phyloP scores from a whole-genome alignment of 2,888 invertebrate genomes.

The Proisotoma minuta region DNA sequence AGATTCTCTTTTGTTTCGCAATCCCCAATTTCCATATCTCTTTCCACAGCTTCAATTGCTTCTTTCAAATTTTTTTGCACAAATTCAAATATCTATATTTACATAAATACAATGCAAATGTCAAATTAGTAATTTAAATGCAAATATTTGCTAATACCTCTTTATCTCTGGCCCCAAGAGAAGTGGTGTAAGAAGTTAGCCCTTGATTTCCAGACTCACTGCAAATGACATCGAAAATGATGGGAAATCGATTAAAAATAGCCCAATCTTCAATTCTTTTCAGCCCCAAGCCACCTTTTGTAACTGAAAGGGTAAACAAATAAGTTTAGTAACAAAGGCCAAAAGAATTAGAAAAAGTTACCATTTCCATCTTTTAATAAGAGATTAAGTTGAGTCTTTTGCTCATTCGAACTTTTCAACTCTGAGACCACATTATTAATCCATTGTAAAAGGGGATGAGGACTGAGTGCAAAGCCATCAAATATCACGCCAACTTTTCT shows the following conservation, averaged over 20 bases:
- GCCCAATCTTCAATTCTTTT: slow-evolving; percentile 34
- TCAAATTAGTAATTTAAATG: background rate
- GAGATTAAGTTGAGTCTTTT: slow-evolving; percentile 32
- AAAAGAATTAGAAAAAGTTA: slow-evolving; percentile 15
- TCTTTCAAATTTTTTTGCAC: background rate
- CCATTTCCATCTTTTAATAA: slow-evolving; percentile 47
- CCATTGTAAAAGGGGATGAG: slow-evolving; percentile 34
- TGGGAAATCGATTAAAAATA: slow-evolving; percentile 31
- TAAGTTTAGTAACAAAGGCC: background rate
- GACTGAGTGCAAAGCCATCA: slow-evolving; percentile 40
- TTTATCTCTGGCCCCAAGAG: background rate
- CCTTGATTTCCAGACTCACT: background rate
- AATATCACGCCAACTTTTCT: slow-evolving; percentile 41
- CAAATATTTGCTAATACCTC: slow-evolving; percentile 10
- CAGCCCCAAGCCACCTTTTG: slow-evolving; percentile 33
- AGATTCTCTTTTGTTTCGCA: slow-evolving; percentile 12
- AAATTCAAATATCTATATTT: slow-evolving; percentile 9
- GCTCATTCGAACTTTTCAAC: slow-evolving; percentile 17
- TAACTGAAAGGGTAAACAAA: slow-evolving; percentile 31
- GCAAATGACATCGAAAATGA: slow-evolving; percentile 39
- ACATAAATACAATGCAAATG: background rate
- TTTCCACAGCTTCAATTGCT: slow-evolving; percentile 8
- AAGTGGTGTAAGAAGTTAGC: background rate
- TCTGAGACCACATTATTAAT: slow-evolving; percentile 25
- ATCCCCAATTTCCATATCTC: background rate